Conservation (phyloP, 2,113 vertebrate species). For the Potamarius usumacintae region DNA sequence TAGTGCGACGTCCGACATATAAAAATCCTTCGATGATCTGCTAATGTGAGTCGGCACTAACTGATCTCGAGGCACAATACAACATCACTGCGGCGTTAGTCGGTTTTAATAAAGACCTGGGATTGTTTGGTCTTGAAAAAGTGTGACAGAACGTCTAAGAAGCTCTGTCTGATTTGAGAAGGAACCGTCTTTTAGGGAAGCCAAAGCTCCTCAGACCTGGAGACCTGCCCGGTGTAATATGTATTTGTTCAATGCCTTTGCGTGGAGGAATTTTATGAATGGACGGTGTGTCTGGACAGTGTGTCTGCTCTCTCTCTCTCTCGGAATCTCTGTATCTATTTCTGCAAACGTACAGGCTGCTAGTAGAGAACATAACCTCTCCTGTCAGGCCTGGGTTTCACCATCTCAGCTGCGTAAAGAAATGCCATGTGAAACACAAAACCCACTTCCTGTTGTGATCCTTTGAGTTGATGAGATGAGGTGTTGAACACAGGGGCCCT, state of each 20-base stretch:
- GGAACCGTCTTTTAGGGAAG: background rate
- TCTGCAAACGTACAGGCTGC: slow-evolving; percentile 23
- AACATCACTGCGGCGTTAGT: background rate
- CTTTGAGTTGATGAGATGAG: slow-evolving; percentile 1
- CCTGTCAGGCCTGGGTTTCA: slow-evolving; percentile 36
- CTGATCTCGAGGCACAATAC: background rate
- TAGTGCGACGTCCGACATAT: background rate
- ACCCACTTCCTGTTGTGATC: slow-evolving; percentile 51
- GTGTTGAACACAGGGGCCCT: background rate
- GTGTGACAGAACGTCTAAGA: background rate
- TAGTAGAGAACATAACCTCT: slow-evolving; percentile 21
- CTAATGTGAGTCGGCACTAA: background rate
- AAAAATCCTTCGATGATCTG: background rate
- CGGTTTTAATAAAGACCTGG: background rate
- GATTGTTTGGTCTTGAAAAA: background rate
- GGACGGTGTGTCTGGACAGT: slow-evolving; percentile 5
- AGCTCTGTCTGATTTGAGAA: background rate
- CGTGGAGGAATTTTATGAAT: slow-evolving; percentile 36
- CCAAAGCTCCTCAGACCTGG: background rate
- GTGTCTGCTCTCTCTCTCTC: background rate
- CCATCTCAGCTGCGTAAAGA: slow-evolving; percentile 35
- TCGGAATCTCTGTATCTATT: slow-evolving; percentile 1
- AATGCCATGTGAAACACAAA: slow-evolving; percentile 48
- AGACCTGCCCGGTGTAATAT: background rate
- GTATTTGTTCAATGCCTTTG: background rate